phyloP scores from a whole-genome alignment of 2,888 invertebrate species.

The Nezara viridula region DNA sequence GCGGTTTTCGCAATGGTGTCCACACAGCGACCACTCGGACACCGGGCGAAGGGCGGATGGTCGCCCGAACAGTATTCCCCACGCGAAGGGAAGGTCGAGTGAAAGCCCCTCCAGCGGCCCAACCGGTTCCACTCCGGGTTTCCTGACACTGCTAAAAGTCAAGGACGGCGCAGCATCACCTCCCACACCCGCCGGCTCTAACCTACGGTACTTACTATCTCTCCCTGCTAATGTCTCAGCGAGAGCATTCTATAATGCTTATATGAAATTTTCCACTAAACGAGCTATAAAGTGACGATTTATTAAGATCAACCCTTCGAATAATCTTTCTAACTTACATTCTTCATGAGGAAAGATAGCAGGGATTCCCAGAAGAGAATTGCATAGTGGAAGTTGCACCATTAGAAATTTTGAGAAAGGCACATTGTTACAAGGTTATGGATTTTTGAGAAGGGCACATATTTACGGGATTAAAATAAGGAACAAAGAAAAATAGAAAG shows the following conservation, averaged over 20 bases:
- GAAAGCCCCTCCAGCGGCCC: not conserved
- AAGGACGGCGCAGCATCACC: constrained; percentile 19
- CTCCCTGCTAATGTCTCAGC: not conserved
- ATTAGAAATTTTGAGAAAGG: no score
- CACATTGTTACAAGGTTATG: no score
- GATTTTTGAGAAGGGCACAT: no score
- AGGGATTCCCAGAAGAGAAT: no score
- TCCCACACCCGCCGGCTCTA: not conserved
- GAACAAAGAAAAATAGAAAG: no score
- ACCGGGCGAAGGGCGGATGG: not conserved
- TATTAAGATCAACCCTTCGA: no score
- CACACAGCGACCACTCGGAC: not conserved
- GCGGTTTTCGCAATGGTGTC: not conserved
- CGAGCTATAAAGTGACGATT: no score
- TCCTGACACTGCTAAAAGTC: constrained; percentile 49
- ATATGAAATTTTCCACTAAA: not conserved
- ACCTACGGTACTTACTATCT: not conserved
- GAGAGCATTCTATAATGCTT: not conserved
- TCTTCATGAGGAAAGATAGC: no score
- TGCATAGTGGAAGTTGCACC: no score
- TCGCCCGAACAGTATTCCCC: constrained; percentile 1
- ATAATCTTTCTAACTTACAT: no score
- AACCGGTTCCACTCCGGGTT: constrained; percentile 3
- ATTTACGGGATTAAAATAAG: no score
- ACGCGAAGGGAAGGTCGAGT: constrained; percentile 15